phyloP scores from a whole-genome alignment of 1,140 invertebrate genomes.

The Drosophila dunni region DNA sequence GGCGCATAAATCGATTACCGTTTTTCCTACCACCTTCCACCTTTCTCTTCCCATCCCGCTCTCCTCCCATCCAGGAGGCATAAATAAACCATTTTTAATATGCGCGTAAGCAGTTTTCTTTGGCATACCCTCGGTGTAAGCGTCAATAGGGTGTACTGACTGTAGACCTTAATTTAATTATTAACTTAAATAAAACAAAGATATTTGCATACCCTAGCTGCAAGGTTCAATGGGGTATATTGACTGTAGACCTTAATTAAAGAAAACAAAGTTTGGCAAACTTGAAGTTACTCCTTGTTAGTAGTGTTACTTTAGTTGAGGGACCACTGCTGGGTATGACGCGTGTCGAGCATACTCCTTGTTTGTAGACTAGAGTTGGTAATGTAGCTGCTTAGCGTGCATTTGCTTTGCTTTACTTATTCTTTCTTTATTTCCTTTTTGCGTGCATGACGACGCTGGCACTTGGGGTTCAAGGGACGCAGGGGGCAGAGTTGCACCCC shows the following conservation, averaged over 20 bases:
- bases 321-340: background rate
- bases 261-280: background rate
- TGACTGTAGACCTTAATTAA: background rate
- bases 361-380: background rate
- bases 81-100: constrained; percentile 82
- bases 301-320: background rate
- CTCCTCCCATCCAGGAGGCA: constrained; percentile 31
- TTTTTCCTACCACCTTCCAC: background rate
- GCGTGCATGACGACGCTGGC: constrained; percentile 7
- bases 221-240: background rate
- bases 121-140: constrained; percentile 18
- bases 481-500: too few species aligned
- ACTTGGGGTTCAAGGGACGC: background rate
- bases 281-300: too few species aligned
- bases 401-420: constrained; percentile 24
- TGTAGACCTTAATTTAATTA: too few species aligned
- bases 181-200: background rate
- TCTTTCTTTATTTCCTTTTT: constrained; percentile 28
- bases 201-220: too few species aligned
- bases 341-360: background rate
- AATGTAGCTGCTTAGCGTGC: constrained; percentile 15
- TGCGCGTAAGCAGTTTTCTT: constrained; percentile 69
- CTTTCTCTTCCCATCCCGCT: background rate
- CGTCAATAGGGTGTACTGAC: too few species aligned
- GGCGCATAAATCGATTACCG: constrained; percentile 74